Conservation (phyloP, 2,888 invertebrate genomes). For the Hydroisotoma schaefferi region DNA sequence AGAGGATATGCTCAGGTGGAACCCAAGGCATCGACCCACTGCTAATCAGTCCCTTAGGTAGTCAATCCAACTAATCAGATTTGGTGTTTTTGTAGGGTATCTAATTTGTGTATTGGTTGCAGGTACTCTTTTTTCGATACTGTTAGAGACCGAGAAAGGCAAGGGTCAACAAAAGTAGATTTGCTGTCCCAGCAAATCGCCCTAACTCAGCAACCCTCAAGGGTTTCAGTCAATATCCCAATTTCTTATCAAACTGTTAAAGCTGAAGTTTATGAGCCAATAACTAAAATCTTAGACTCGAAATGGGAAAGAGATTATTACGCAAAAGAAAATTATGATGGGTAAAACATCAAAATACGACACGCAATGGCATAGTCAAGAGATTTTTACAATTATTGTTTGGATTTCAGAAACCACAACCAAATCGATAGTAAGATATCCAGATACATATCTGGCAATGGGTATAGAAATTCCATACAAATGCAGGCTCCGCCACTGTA, state of each 20-base stretch:
- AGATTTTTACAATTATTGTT: not conserved
- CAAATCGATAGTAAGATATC: slow-evolving; percentile 41
- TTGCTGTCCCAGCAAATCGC: slow-evolving; percentile 45
- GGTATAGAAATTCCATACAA: slow-evolving; percentile 18
- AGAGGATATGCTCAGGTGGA: slow-evolving; percentile 83
- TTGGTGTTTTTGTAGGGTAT: too few species aligned
- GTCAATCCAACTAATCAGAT: not conserved
- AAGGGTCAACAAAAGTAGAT: slow-evolving; percentile 26
- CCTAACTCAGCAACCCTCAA: slow-evolving; percentile 42
- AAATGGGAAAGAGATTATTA: slow-evolving; percentile 45
- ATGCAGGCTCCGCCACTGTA: slow-evolving; percentile 17
- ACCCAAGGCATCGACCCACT: slow-evolving; percentile 86
- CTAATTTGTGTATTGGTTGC: slow-evolving; percentile 4
- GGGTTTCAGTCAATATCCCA: slow-evolving; percentile 44
- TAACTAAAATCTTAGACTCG: slow-evolving; percentile 39
- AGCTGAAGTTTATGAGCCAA: slow-evolving; percentile 46
- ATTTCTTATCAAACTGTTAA: slow-evolving; percentile 43
- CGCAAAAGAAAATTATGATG: slow-evolving; percentile 40
- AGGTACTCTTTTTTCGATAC: slow-evolving; percentile 47
- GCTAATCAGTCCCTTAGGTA: slow-evolving; percentile 83
- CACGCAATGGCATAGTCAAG: too few species aligned
- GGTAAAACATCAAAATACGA: slow-evolving; percentile 34
- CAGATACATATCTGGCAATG: slow-evolving; percentile 44
- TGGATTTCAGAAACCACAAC: slow-evolving; percentile 44
- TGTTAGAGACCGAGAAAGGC: slow-evolving; percentile 35